Percentiles rank a stretch among this genome's conserved stretches.
These are phyloP conservation scores for Exocentrus adspersus DNA, from an alignment of 2,888 invertebrate species.

Conservation along the genomic window DNA sequence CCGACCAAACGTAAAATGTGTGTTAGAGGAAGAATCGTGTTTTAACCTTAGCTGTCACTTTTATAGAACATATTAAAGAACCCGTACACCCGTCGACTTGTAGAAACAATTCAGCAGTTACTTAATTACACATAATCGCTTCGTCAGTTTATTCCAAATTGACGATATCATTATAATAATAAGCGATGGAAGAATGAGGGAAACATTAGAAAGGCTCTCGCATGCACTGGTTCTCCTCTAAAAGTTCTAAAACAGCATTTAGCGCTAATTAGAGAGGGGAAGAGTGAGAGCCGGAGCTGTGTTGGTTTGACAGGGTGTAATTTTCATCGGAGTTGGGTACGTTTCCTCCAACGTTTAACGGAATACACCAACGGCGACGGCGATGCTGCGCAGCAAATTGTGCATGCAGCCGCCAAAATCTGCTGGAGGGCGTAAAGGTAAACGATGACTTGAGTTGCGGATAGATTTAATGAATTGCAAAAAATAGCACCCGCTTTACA, in stretches of 20 bases:
- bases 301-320: slow-evolving; percentile 30
- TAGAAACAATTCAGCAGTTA: slow-evolving; percentile 35
- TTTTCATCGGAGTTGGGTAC: slow-evolving; percentile 14
- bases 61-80: slow-evolving; percentile 18
- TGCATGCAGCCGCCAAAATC: slow-evolving; percentile 5
- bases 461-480: too few relatives aligned
- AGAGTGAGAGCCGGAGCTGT: slow-evolving; percentile 1
- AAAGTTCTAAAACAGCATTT: slow-evolving; percentile 36
- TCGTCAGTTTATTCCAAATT: slow-evolving; percentile 42
- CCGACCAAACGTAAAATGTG: slow-evolving; percentile 13
- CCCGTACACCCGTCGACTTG: slow-evolving; percentile 15
- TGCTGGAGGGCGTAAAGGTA: too few relatives aligned
- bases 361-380: slow-evolving; percentile 13
- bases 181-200: slow-evolving; percentile 36
- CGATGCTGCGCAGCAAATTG: neutral
- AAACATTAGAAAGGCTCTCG: slow-evolving; percentile 40
- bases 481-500: too few relatives aligned
- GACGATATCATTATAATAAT: slow-evolving; percentile 48
- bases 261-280: slow-evolving; percentile 28
- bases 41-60: slow-evolving; percentile 4
- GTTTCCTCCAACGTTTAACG: slow-evolving; percentile 23
- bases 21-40: slow-evolving; percentile 22
- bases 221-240: slow-evolving; percentile 27
- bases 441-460: too few relatives aligned
- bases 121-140: slow-evolving; percentile 46